A percentile compares a stretch with the other conserved stretches of the same genome.
Evolutionary conservation across 92 coral and sea anemone genomes (phyloP).

Genomic region (Epizoanthus ramosus): DNA sequence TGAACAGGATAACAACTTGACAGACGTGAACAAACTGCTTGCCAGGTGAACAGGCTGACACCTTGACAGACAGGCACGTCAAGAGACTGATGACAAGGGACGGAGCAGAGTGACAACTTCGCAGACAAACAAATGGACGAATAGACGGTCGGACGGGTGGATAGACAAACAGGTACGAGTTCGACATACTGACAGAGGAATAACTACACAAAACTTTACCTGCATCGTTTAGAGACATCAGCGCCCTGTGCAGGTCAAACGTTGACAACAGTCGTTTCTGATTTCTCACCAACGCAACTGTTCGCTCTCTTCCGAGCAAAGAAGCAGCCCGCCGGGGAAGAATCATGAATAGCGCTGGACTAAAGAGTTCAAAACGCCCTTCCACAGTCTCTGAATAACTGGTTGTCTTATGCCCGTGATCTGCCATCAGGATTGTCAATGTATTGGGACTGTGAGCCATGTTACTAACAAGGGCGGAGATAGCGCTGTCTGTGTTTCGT

Average conservation of each 20-base stretch:
- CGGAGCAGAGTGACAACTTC: neutral
- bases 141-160: neutral
- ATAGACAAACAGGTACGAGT: neutral
- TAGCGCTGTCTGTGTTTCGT: slow-evolving; percentile 48
- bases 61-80: neutral
- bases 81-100: neutral
- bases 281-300: slow-evolving; percentile 38
- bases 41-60: neutral
- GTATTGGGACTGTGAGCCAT: slow-evolving; percentile 47
- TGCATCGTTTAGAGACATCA: slow-evolving; percentile 53
- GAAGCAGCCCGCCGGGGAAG: slow-evolving; percentile 34
- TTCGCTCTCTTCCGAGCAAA: slow-evolving; percentile 30
- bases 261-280: slow-evolving; percentile 49
- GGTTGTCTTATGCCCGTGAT: slow-evolving; percentile 60
- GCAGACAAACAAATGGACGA: neutral
- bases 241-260: slow-evolving; percentile 51
- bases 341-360: slow-evolving; percentile 39
- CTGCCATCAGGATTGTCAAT: slow-evolving; percentile 47
- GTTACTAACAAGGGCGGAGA: slow-evolving; percentile 38
- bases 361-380: slow-evolving; percentile 49
- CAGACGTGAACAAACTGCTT: too few relatives aligned
- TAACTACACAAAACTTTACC: neutral
- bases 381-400: slow-evolving; percentile 40
- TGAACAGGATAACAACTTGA: neutral
- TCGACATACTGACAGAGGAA: slow-evolving; percentile 16